These are phyloP conservation scores for Geodia barretti DNA, from an alignment of 37 sponge, comb jelly and placozoan genomes.

Conservation along the genomic window DNA sequence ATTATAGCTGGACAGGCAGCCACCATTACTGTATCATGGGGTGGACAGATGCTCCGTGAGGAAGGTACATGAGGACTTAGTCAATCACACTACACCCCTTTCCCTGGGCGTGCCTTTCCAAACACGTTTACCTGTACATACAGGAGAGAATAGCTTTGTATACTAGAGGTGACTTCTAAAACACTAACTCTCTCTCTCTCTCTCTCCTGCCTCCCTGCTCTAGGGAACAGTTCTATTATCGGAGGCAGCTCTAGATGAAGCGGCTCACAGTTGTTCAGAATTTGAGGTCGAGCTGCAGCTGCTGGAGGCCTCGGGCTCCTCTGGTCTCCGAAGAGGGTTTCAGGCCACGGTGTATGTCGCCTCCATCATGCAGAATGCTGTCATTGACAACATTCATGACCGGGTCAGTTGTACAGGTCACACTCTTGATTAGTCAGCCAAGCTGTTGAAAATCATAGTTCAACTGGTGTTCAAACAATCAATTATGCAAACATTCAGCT, in stretches of 20 bases:
- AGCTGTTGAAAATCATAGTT: background rate
- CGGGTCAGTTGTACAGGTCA: background rate
- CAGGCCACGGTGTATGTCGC: constrained; percentile 84
- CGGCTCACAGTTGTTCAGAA: constrained; percentile 57
- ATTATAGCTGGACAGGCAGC: constrained; percentile 93
- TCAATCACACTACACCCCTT: no score
- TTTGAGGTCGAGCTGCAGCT: constrained; percentile 82
- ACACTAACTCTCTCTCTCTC: no score
- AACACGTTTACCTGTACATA: no score
- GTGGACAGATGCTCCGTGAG: constrained; percentile 59
- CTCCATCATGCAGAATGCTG: constrained; percentile 81
- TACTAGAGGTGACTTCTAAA: no score
- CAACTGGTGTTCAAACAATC: no score
- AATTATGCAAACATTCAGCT: no score
- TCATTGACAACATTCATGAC: constrained; percentile 38
- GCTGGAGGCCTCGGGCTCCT: constrained; percentile 48
- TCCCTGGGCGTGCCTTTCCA: no score
- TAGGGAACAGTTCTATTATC: constrained; percentile 86
- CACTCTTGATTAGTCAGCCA: background rate
- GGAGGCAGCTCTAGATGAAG: constrained; percentile 14
- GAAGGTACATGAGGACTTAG: constrained; percentile 77
- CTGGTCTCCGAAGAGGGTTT: constrained; percentile 55
- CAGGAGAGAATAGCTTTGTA: no score
- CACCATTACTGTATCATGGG: constrained; percentile 76
- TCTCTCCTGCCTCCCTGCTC: background rate